Base-by-base conservation (phyloP, 2,113 vertebrate genomes). In the Colistium nudipinnis region DNA sequence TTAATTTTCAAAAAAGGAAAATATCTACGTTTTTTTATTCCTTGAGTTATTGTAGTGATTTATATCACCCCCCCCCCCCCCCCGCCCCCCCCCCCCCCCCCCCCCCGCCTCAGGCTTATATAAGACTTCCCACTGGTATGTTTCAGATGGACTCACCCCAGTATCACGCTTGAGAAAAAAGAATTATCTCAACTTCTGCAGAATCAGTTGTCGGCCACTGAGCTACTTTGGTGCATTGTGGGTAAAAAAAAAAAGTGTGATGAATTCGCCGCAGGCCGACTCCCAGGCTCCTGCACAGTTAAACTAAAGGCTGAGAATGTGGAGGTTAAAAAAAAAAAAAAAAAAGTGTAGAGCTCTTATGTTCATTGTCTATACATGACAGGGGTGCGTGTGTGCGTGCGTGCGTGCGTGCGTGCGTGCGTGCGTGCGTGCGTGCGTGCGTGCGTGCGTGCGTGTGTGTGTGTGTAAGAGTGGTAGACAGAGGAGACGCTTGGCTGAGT, bases 311-410 rank as follows among this genome's bases (percentile, higher is more conserved):
- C 17, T 8, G 4, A 36, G 17, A 62, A 57, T 22, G 36, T 36
- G 20, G 44, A 52, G 49, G 20, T 0, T 51, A 22, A 17, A 38
- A 43, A 57, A 41, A 14, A 53, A 33, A 22, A 43, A 68, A 66
- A 60, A 43, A 33, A 65, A 19, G 9, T 24, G 48, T 33, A 35
- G 22, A 31, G 56, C 43, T 45, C 59, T 60, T 43, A 12, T 45
- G n/a, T 68, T 56, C 64, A 30, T 67, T 39, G 72, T 55, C 57
- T 61, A 47, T 22, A 78, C 48, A 53, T 81, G 71, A 84, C 43
- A 60, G 62, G 52, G 24, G 56, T 44, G 54, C 7, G 60, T 45
- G 75, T 70, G 62, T 57, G 67, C 31, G 30, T n/a, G 74, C 61
- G 55, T 63, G 31, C 52, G 11, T 36, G 47, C n/a, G 49, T 28